Evolutionary conservation across 2,888 invertebrate genomes (phyloP).

Genomic region (Odontothrips loti): DNA sequence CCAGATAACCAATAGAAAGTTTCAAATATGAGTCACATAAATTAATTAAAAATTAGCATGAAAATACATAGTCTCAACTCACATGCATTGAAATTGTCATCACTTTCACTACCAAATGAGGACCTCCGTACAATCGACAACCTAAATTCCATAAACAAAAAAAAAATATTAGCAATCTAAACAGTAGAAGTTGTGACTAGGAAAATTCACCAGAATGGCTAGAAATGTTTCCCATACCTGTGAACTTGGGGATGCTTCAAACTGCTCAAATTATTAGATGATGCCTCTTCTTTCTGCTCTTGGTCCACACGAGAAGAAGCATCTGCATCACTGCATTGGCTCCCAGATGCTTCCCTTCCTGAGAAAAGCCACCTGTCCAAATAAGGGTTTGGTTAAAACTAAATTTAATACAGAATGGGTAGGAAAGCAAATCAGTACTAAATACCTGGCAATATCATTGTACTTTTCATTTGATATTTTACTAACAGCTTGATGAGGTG

Average conservation of each 20-base stretch:
- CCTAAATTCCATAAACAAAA: neutral
- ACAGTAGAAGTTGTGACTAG: neutral
- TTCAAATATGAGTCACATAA: neutral
- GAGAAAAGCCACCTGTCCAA: neutral
- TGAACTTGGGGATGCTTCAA: neutral
- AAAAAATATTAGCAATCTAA: neutral
- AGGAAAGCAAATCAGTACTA: neutral
- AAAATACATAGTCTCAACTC: neutral
- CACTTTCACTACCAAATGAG: slow-evolving; percentile 1
- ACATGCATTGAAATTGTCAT: slow-evolving; percentile 8
- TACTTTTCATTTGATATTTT: neutral
- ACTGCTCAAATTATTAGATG: neutral
- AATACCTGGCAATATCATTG: slow-evolving; percentile 3
- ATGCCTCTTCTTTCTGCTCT: neutral
- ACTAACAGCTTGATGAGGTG: neutral
- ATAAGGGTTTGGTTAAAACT: neutral
- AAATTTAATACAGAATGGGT: neutral
- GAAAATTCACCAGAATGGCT: neutral
- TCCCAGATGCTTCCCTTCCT: neutral
- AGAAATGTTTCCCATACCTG: neutral
- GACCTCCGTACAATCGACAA: neutral
- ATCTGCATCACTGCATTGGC: neutral
- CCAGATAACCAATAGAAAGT: neutral
- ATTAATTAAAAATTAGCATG: neutral
- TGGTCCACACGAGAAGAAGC: neutral